Evolutionary conservation across 1,140 invertebrate species (phyloP).

Genomic region (Epicauta chinensis): DNA sequence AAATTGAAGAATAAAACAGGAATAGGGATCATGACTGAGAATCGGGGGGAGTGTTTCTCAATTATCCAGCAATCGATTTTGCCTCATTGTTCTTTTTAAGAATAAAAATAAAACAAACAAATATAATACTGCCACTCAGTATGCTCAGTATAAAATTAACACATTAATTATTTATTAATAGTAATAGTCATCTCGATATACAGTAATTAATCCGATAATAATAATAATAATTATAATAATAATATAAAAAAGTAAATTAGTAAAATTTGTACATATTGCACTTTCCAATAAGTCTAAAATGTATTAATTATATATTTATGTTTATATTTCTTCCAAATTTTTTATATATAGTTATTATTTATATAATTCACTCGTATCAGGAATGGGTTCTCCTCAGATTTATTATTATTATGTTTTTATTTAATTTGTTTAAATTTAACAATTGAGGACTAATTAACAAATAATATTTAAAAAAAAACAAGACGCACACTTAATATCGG

Average conservation of each 20-base stretch:
- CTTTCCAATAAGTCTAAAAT: constrained; percentile 41
- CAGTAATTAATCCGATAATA: constrained; percentile 38
- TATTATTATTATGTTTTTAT: background rate
- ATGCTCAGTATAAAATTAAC: constrained; percentile 40
- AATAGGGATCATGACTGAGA: too few relatives aligned
- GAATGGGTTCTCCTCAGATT: constrained; percentile 28
- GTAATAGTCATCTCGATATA: constrained; percentile 39
- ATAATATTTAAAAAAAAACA: background rate
- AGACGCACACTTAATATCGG: constrained; percentile 12
- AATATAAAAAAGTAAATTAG: constrained; percentile 44
- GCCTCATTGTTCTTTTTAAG: too few relatives aligned
- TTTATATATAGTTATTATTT: background rate
- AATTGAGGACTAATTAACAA: constrained; percentile 26
- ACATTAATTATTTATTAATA: constrained; percentile 33
- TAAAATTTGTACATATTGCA: constrained; percentile 49
- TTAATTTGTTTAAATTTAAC: background rate
- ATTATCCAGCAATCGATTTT: too few relatives aligned
- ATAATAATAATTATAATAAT: constrained; percentile 36
- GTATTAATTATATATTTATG: constrained; percentile 2
- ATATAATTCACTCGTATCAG: constrained; percentile 32
- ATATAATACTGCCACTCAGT: constrained; percentile 40
- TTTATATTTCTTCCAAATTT: too few relatives aligned
- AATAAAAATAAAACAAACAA: background rate
- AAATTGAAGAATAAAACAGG: too few relatives aligned
- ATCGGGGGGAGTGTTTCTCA: too few relatives aligned